A percentile compares a stretch with the other conserved stretches of the same genome.
Evolutionary conservation across 2,797 vertebrate species (phyloP).

Genomic region (Hapalemur alaotrensis): DNA sequence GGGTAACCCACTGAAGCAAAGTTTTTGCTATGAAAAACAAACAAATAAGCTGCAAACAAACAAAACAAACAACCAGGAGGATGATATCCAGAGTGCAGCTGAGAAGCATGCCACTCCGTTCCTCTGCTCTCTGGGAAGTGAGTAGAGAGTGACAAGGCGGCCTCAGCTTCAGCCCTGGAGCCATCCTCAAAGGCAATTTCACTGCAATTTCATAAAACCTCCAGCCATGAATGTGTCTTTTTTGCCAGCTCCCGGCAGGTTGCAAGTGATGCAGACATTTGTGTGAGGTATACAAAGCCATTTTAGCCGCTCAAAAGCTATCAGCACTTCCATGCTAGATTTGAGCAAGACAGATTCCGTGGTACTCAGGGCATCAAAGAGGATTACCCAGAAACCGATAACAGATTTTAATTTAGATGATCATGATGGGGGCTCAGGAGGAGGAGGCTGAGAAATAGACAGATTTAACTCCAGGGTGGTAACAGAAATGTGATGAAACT

Average conservation of each 20-base stretch:
- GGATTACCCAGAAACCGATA: constrained; percentile 84
- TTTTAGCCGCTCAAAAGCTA: constrained; percentile 83
- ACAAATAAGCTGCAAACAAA: neutral
- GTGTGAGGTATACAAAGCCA: constrained; percentile 80
- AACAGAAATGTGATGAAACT: neutral
- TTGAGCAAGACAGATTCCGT: constrained; percentile 81
- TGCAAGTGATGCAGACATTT: constrained; percentile 70
- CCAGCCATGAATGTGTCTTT: constrained; percentile 58
- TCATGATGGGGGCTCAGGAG: constrained; percentile 70
- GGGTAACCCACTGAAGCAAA: neutral
- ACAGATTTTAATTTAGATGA: constrained; percentile 89
- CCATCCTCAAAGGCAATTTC: constrained; percentile 74
- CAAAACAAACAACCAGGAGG: neutral
- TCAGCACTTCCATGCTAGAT: constrained; percentile 79
- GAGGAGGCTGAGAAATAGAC: constrained; percentile 52
- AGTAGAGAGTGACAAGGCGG: neutral
- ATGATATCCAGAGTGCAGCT: too few species aligned
- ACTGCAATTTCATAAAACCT: constrained; percentile 75
- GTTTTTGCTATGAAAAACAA: neutral
- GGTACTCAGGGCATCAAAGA: constrained; percentile 82
- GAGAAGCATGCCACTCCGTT: neutral
- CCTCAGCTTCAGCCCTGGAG: constrained; percentile 62
- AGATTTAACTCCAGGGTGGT: constrained; percentile 61
- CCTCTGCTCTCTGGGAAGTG: neutral
- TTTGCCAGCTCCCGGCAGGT: constrained; percentile 65